Evolutionary conservation across 2,888 invertebrate species (phyloP), one percentile per base, ranked within the genome.

Genomic region (Eupsilia transversa): DNA sequence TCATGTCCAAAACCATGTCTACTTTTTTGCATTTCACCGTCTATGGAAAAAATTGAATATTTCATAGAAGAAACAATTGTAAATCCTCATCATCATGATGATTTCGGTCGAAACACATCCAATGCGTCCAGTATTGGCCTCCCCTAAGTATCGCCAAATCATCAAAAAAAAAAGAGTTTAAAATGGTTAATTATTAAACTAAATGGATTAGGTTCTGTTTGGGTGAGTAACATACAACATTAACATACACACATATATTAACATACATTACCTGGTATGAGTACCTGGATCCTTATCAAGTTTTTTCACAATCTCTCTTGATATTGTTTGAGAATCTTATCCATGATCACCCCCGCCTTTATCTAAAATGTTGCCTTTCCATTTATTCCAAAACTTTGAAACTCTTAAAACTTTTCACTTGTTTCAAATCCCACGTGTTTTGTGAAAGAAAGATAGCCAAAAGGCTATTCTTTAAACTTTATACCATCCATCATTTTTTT

Each of bases 391-490:
- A 38, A 69, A 23, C 33, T 72, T 72, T 17, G 4, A 27, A 74
- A 33, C 3, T 23, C 7, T 35, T 14, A 7, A 43, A 69, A 78
- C 12, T 78, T 68, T 38, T 35, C n/a, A 56, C 12, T 54, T 23
- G 27, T 14, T 57, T 57, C 33, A 57, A 79, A 27, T 74, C 71
- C 46, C 72, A 41, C 17, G 38, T 75, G 17, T 49, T 38, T 27
- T 52, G 17, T 33, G n/a, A 35, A 20, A 10, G 23, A 43, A 23
- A 20, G 14, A 78, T 69, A 69, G 30, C 30, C 27, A 77, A 12
- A 49, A 52, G 23, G 27, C 27, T 64, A n/a, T 30, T 72, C 41
- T 77, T 52, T 33, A 20, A 23, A 41, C 20, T 77, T 73, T 12
- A 23, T 30, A 17, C 7, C 10, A 68, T 68, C 54, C 14, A 46